These are phyloP conservation scores for Pollenia amentaria DNA, from an alignment of 2,888 invertebrate species.

Conservation along the genomic window DNA sequence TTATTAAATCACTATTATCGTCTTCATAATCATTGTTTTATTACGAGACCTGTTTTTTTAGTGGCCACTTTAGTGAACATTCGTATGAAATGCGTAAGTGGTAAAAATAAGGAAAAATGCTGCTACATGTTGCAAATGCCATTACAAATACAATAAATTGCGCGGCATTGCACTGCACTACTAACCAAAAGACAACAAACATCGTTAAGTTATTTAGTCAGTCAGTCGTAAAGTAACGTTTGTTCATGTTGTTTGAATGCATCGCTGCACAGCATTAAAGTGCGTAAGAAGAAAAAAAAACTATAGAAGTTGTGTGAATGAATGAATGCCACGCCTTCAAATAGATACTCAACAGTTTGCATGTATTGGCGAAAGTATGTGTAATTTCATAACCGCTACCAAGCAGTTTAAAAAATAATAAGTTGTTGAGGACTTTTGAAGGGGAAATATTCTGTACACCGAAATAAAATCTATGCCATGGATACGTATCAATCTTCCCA, in stretches of 20 bases:
- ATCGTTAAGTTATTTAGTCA: slow-evolving; percentile 14
- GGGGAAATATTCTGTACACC: too few relatives aligned
- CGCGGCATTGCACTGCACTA: background rate
- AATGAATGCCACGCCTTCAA: slow-evolving; percentile 41
- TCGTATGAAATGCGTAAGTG: slow-evolving; percentile 21
- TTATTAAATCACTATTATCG: slow-evolving; percentile 25
- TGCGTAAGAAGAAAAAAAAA: slow-evolving; percentile 21
- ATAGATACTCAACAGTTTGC: background rate
- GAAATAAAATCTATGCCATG: too few relatives aligned
- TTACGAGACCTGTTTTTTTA: slow-evolving; percentile 12
- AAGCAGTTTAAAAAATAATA: background rate
- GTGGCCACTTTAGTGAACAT: slow-evolving; percentile 1
- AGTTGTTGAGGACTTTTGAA: background rate
- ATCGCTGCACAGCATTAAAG: slow-evolving; percentile 17
- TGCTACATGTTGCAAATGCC: slow-evolving; percentile 43
- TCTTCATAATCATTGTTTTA: slow-evolving; percentile 30
- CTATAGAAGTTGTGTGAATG: slow-evolving; percentile 7
- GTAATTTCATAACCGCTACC: slow-evolving; percentile 2
- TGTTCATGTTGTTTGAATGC: slow-evolving; percentile 22
- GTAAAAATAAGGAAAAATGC: slow-evolving; percentile 22
- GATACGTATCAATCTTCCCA: too few relatives aligned
- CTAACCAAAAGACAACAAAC: background rate
- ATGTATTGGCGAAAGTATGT: background rate
- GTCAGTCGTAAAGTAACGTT: slow-evolving; percentile 26
- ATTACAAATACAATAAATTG: background rate